Conservation (phyloP, 2,113 vertebrate genomes). For the Nyctereutes procyonoides region DNA sequence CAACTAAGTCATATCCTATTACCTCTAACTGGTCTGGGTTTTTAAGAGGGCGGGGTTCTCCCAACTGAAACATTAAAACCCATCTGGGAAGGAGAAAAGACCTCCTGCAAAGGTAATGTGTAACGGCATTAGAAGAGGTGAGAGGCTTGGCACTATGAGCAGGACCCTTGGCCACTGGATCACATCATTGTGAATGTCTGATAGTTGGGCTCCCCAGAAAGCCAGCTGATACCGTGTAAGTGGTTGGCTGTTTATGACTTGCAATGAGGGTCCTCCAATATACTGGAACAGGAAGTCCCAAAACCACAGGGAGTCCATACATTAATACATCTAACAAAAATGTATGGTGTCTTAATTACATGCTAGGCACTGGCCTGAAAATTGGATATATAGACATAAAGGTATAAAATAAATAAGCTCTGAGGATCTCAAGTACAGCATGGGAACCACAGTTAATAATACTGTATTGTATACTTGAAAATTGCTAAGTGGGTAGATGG, state of each 20-base stretch:
- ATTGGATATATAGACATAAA: background rate
- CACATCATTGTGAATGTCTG: background rate
- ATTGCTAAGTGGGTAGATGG: background rate
- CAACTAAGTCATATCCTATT: background rate
- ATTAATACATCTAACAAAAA: background rate
- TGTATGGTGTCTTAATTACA: background rate
- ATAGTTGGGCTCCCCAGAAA: background rate
- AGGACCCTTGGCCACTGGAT: background rate
- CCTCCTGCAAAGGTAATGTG: accelerated
- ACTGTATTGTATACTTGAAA: background rate
- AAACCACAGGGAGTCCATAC: background rate
- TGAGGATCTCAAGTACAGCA: background rate
- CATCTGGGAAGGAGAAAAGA: background rate
- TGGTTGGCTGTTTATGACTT: background rate
- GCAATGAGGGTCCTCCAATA: background rate
- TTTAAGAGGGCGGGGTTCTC: background rate
- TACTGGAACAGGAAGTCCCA: background rate
- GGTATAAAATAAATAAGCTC: background rate
- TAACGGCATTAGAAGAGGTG: background rate
- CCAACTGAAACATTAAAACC: background rate
- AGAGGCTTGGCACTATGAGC: background rate
- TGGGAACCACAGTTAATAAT: background rate
- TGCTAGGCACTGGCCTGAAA: background rate
- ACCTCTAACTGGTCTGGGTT: background rate
- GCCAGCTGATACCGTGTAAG: background rate